Evolutionary conservation across 2,888 invertebrate genomes (phyloP).

Genomic region (Ctenicera cuprea): DNA sequence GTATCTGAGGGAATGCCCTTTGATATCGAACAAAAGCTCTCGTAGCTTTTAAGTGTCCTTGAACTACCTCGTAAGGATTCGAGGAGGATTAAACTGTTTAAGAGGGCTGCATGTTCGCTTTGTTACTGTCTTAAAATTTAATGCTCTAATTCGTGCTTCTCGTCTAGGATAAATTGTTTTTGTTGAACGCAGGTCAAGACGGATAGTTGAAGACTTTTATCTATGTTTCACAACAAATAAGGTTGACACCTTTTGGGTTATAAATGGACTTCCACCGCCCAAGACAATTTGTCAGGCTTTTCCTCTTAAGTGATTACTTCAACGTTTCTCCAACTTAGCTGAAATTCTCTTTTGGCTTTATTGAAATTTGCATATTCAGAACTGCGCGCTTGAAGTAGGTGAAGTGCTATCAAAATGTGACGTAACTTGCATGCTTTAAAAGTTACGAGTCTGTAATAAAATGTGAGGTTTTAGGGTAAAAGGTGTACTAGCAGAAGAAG

Average conservation of each 20-base stretch:
- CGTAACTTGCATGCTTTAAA: too few relatives aligned
- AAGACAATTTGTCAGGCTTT: conserved; percentile 28
- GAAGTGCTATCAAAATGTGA: too few relatives aligned
- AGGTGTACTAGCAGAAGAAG: too few relatives aligned
- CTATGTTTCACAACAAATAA: conserved; percentile 17
- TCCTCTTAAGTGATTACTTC: conserved; percentile 5
- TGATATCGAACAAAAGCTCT: conserved; percentile 29
- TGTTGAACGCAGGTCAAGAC: not conserved
- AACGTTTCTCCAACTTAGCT: not conserved
- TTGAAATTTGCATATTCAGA: conserved; percentile 18
- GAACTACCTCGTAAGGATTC: conserved; percentile 17
- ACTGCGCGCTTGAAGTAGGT: too few relatives aligned
- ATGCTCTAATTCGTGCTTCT: not conserved
- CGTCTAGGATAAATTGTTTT: conserved; percentile 1
- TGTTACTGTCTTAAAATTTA: conserved; percentile 21
- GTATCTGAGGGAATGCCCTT: conserved; percentile 11
- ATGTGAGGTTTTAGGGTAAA: too few relatives aligned
- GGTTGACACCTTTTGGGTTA: conserved; percentile 10
- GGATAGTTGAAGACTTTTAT: conserved; percentile 24
- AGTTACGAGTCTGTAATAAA: too few relatives aligned
- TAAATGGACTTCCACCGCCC: conserved; percentile 8
- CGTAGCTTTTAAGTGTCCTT: conserved; percentile 14
- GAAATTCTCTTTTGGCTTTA: conserved; percentile 2
- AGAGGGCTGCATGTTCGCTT: conserved; percentile 17
- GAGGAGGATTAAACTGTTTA: conserved; percentile 27